A percentile compares a stretch with the other conserved stretches of the same genome.
These are phyloP conservation scores for Calameuta filiformis DNA, from an alignment of 2,888 invertebrate genomes.

Conservation along the genomic window DNA sequence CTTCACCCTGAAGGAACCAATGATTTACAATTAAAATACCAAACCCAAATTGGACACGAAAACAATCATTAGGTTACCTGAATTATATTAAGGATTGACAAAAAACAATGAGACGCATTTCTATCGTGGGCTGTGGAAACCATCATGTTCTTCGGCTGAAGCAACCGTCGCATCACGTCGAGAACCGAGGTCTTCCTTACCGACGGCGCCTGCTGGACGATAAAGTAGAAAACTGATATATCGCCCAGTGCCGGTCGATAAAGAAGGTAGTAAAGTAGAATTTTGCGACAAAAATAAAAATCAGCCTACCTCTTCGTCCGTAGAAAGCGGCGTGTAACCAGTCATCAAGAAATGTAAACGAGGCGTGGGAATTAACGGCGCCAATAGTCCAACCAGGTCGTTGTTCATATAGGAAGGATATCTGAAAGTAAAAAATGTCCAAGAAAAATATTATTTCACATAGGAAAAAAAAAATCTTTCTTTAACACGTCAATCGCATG, in stretches of 20 bases:
- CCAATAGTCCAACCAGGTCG: constrained; percentile 93
- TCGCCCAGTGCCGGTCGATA: not conserved
- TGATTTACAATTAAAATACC: constrained; percentile 1
- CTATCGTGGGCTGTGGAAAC: constrained; percentile 94
- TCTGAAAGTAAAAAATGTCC: constrained; percentile 61
- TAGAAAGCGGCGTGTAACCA: constrained; percentile 94
- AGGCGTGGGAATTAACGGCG: constrained; percentile 96
- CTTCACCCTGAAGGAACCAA: constrained; percentile 82
- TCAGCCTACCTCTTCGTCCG: constrained; percentile 76
- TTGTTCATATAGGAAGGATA: constrained; percentile 99
- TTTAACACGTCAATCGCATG: not conserved
- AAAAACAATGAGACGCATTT: constrained; percentile 90
- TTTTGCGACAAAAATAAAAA: not conserved
- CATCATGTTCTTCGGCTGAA: constrained; percentile 99
- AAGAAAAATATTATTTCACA: constrained; percentile 14
- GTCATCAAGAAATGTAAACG: constrained; percentile 98
- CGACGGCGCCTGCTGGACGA: constrained; percentile 67
- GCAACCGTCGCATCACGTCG: constrained; percentile 95
- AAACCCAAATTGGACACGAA: not conserved
- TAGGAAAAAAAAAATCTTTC: not conserved
- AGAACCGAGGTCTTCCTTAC: constrained; percentile 96
- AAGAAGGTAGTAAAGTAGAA: not conserved
- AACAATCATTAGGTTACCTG: constrained; percentile 70
- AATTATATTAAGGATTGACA: constrained; percentile 97
- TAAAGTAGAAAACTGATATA: not conserved